Base-by-base conservation (phyloP, 2,113 vertebrate species). In the Turdus rufiventris region DNA sequence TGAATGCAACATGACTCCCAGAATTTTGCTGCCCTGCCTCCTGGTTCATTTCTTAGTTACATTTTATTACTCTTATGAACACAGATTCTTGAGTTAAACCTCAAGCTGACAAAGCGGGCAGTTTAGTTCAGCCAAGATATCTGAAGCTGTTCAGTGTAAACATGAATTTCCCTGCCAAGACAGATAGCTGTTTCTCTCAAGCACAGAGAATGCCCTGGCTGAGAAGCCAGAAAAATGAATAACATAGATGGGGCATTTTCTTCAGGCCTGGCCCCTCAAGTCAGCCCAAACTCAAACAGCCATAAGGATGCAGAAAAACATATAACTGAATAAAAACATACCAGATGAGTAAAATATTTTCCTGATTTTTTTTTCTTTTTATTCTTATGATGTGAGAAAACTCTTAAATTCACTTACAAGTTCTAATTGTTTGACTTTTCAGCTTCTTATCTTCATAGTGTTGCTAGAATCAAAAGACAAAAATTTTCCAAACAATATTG, bases 1-100 rank as follows among this genome's bases (percentile, higher is more conserved):
- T 58, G 31, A 71, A 42, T 29, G 21, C 7, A 15, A 18, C 42
- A 50, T 0, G 0, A 38, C 19, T 73, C 34, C 12, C 19, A 58
- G 26, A 78, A 82, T 42, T 74, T 60, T 40, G 9, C 23, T 60
- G 12, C 43, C 45, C 26, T 36, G 3, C 48, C 78, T 57, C 31
- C 60, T 50, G 8, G 2, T 80, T 50, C 18, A 3, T 58, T 73
- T 47, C 14, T 75, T 74, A 36, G 29, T 67, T 76, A 57, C 1
- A 0, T 33, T 78, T 47, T 68, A 16, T 10, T n/a, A 14, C 15
- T 63, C 12, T 38, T 63, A 67, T 24, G 23, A 85, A 23, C 18
- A 50, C 17, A 54, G 34, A 25, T 33, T 10, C 20, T 88, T 58
- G 33, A 67, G 19, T 36, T 51, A 31, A 71, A 43, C 11, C 21